Conservation (phyloP, 2,113 vertebrate genomes). For the Noturus placidus region DNA sequence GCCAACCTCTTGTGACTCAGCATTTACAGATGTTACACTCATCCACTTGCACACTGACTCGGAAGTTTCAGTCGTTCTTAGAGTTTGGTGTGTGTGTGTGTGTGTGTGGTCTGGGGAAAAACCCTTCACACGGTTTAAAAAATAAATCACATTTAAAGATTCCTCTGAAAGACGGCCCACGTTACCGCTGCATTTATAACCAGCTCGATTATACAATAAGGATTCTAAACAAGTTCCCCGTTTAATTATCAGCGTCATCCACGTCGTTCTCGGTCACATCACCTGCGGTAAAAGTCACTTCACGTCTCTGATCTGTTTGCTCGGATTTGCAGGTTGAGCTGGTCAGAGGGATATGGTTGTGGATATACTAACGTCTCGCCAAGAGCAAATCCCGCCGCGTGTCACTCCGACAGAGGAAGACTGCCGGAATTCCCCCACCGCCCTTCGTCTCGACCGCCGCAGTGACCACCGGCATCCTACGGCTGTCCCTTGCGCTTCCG, state of each 20-base stretch:
- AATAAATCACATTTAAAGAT: neutral
- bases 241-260: neutral
- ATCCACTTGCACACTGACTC: neutral
- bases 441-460: conserved; percentile 63
- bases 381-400: conserved; percentile 61
- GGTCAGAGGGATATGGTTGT: conserved; percentile 50
- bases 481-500: conserved; percentile 58
- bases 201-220: neutral
- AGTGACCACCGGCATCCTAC: conserved; percentile 56
- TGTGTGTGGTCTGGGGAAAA: neutral
- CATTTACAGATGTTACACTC: neutral
- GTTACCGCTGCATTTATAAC: neutral
- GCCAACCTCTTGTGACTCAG: neutral
- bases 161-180: neutral
- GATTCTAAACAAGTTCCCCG: neutral
- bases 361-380: conserved; percentile 65
- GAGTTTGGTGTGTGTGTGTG: neutral
- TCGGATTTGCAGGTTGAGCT: conserved; percentile 56
- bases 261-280: neutral
- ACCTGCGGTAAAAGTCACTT: neutral
- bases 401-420: conserved; percentile 69
- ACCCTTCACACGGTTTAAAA: neutral
- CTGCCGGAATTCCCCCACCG: conserved; percentile 53
- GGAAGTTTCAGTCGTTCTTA: neutral
- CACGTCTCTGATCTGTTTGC: neutral